Conservation (phyloP, 2,888 invertebrate species). For the Philonicus albiceps region DNA sequence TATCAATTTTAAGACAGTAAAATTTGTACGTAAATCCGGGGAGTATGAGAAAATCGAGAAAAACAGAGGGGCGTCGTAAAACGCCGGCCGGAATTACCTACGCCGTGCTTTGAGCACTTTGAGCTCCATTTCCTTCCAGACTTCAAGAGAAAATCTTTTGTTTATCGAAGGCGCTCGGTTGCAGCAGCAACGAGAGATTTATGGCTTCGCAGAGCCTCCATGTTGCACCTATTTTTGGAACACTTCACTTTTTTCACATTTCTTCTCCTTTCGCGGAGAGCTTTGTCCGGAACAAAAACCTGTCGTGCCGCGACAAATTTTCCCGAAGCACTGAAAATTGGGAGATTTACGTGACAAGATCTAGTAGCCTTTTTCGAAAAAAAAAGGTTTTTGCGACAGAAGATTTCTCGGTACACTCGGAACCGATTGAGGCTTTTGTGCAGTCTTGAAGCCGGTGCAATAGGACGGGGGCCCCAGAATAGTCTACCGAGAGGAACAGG, state of each 20-base stretch:
- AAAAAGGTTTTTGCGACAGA: background rate
- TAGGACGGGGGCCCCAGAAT: background rate
- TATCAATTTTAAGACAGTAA: background rate
- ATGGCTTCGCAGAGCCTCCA: background rate
- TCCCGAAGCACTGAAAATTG: background rate
- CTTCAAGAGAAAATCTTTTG: background rate
- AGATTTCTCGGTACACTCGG: background rate
- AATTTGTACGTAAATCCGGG: background rate
- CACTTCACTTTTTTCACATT: conserved; percentile 19
- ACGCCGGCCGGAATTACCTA: background rate
- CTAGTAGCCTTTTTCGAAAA: background rate
- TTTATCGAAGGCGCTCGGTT: background rate
- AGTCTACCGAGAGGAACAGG: background rate
- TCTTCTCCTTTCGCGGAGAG: background rate
- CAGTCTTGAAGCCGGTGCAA: background rate
- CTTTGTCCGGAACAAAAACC: background rate
- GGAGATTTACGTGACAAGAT: background rate
- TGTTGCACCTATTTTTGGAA: conserved; percentile 4
- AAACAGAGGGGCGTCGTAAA: background rate
- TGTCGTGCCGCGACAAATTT: background rate
- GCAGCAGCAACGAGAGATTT: background rate
- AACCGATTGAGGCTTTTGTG: background rate
- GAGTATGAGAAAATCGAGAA: background rate
- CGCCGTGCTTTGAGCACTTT: background rate
- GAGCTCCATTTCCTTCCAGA: background rate